phyloP scores from a whole-genome alignment of 2,113 vertebrate genomes.

The Sturnira hondurensis region DNA sequence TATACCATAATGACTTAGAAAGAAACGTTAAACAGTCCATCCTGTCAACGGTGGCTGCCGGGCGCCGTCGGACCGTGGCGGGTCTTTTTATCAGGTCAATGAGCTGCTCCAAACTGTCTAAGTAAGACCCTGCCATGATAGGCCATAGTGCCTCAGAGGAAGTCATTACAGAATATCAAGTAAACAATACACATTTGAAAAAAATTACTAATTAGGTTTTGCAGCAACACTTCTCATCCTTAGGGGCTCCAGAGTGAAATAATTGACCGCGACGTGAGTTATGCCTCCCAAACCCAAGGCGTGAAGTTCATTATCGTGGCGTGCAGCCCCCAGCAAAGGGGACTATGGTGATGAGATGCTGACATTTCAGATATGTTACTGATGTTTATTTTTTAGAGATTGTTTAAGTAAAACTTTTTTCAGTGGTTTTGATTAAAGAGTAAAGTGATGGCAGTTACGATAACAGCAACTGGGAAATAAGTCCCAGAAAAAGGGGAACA shows the following conservation, averaged over 20 bases:
- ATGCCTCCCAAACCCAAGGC: conserved; percentile 55
- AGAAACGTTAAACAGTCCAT: conserved; percentile 79
- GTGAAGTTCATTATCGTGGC: conserved; percentile 65
- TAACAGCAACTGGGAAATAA: neutral
- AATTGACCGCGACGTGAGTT: conserved; percentile 61
- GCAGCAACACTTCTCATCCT: conserved; percentile 63
- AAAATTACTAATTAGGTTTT: conserved; percentile 76
- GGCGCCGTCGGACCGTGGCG: conserved; percentile 73
- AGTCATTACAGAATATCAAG: conserved; percentile 75
- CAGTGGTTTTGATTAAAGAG: neutral
- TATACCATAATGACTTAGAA: conserved; percentile 81
- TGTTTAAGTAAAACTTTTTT: conserved; percentile 34
- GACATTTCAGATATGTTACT: conserved; percentile 47
- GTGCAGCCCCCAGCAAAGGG: conserved; percentile 64
- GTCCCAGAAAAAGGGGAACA: neutral
- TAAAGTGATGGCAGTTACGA: conserved; percentile 2
- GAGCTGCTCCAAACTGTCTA: conserved; percentile 73
- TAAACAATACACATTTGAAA: conserved; percentile 74
- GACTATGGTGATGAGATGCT: conserved; percentile 3
- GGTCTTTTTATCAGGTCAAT: conserved; percentile 65
- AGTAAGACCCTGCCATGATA: conserved; percentile 68
- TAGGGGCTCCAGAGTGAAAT: conserved; percentile 70
- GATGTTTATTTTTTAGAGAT: neutral
- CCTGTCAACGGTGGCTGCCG: conserved; percentile 81
- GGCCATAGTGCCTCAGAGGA: conserved; percentile 69